These are phyloP conservation scores for Antrozous pallidus DNA, from an alignment of 2,797 vertebrate genomes.

Conservation along the genomic window DNA sequence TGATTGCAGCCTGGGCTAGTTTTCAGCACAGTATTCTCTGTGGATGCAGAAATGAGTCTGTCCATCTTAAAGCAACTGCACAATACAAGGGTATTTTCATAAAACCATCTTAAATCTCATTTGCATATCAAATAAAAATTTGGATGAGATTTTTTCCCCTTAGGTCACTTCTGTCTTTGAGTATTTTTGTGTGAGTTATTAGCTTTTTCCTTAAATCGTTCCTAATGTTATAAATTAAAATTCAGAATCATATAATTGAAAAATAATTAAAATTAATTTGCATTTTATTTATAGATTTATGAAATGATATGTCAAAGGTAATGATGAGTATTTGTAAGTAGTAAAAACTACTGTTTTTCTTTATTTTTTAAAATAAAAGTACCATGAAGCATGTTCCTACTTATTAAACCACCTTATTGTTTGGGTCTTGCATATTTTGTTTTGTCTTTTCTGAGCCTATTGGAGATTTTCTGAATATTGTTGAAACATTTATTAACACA, in stretches of 20 bases:
- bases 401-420: not conserved
- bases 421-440: not conserved
- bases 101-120: not conserved
- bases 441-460: not conserved
- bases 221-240: not conserved
- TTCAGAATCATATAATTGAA: not conserved
- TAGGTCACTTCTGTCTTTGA: not conserved
- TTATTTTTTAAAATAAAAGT: not conserved
- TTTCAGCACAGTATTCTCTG: not conserved
- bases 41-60: not conserved
- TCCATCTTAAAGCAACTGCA: not conserved
- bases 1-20: not conserved
- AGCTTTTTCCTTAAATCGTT: not conserved
- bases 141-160: not conserved
- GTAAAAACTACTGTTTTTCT: not conserved
- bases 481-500: not conserved
- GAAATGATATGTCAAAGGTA: not conserved
- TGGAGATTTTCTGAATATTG: not conserved
- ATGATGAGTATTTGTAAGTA: not conserved
- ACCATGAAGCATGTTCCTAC: not conserved
- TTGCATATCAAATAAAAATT: not conserved
- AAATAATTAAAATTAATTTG: not conserved
- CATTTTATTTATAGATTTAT: not conserved
- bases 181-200: not conserved
- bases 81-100: not conserved